These are phyloP conservation scores for Papio anubis DNA, from an alignment of 2,113 vertebrate species.

Conservation along the genomic window DNA sequence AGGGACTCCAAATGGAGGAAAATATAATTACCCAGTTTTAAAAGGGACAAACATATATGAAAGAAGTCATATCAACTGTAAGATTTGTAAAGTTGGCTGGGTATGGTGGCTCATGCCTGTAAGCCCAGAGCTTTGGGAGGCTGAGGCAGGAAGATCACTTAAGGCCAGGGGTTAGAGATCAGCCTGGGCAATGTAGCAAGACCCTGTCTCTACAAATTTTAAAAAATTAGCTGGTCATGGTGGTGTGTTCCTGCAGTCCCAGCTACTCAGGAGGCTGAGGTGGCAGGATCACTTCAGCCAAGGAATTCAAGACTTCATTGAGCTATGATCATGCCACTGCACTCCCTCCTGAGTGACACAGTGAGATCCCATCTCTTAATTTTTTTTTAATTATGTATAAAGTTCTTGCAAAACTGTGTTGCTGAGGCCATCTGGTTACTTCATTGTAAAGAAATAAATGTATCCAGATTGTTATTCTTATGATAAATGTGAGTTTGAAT, in stretches of 20 bases:
- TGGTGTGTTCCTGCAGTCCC: neutral
- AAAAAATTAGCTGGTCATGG: neutral
- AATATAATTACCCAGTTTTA: neutral
- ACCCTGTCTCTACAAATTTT: neutral
- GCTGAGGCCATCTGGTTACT: neutral
- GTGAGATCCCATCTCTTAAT: neutral
- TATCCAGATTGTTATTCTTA: neutral
- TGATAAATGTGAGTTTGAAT: neutral
- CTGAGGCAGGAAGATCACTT: neutral
- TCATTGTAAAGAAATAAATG: neutral
- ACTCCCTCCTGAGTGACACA: neutral
- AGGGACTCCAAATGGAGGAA: neutral
- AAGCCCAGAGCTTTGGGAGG: neutral
- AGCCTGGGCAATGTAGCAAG: neutral
- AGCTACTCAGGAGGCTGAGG: neutral
- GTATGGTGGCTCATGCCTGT: neutral
- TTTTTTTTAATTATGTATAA: accelerated
- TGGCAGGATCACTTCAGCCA: neutral
- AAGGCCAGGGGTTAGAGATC: neutral
- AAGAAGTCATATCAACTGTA: neutral
- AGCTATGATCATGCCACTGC: neutral
- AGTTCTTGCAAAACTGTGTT: neutral
- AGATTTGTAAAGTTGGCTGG: neutral
- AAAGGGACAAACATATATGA: neutral
- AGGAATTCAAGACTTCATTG: neutral